Evolutionary conservation across 2,797 vertebrate genomes (phyloP).

Genomic region (Lerista edwardsae): DNA sequence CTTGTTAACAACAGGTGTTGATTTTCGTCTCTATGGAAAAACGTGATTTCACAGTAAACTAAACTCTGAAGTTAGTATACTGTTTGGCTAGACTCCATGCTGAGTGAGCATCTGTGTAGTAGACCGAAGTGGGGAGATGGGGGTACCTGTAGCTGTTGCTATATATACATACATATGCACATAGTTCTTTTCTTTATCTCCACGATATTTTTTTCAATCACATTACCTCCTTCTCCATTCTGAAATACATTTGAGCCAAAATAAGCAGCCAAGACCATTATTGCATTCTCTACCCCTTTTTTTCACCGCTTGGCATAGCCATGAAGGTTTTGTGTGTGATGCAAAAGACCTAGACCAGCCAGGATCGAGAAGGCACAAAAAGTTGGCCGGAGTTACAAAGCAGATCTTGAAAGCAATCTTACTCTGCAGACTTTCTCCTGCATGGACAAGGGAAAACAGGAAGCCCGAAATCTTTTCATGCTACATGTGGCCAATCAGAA

Average conservation of each 20-base stretch:
- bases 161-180: not conserved
- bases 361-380: slow-evolving; percentile 20
- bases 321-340: not conserved
- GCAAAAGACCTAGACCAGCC: not conserved
- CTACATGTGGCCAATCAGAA: not conserved
- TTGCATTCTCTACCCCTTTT: not conserved
- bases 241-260: not conserved
- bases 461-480: not conserved
- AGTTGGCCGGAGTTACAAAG: slow-evolving; percentile 12
- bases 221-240: not conserved
- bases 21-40: not conserved
- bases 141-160: not conserved
- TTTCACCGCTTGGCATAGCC: not conserved
- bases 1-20: not conserved
- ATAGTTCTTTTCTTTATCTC: not conserved
- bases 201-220: not conserved
- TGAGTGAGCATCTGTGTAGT: not conserved
- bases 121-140: not conserved
- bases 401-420: slow-evolving; percentile 7
- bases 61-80: not conserved
- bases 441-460: not conserved
- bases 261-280: not conserved
- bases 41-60: not conserved
- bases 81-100: not conserved
- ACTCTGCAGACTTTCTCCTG: not conserved